Base-by-base conservation (phyloP, 2,797 vertebrate species). In the Australoheros facetus region DNA sequence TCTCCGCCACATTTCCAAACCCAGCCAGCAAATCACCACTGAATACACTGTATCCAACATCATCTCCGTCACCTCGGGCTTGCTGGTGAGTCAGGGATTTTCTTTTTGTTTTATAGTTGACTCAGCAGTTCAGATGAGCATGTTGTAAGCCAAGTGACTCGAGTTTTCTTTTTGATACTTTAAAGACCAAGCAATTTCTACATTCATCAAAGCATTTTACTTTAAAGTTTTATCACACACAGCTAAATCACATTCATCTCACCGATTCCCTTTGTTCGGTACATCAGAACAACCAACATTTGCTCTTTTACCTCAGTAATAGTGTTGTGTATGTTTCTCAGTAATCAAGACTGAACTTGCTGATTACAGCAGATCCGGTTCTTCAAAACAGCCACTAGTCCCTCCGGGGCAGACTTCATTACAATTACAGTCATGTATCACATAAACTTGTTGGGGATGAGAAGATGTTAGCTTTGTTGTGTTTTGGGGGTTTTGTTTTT, bases 1-100 rank as follows among this genome's bases (percentile, higher is more conserved):
- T 13, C 94, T 99, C 32, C 95, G 98, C 16, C 98, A 99, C 74
- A 96, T 98, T 64, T 96, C 97, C 32, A 97, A 96, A 78, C 96
- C 98, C 30, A 85, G 57, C 45, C 93, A 94, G 5, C 84, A 91
- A 0, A 93, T 94, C 89, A 95, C 96, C 14, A 95, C 97, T 0
- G 95, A 97, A 64, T 98, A 98, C 90, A 97, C 96, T 1, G 82
- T 85, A 0, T 93, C 95, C 88, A 98, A 99, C 89, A 94, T 98
- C 77, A 97, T 97, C 90, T 97, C 97, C 0, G 98, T 98, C 86
- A 94, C 95, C 55, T 97, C 98, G 0, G 98, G 97, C 69, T 91
- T 99, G 58, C 91, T 99, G 97, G 98, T 99, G 90, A 96, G 95
- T 90, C 30, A 16, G 2, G 3, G 13, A 3, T 55, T 60, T 39